A percentile compares a stretch with the other conserved stretches of the same genome.
phyloP scores from a whole-genome alignment of 2,113 vertebrate genomes.

The human (Homo sapiens) region DNA sequence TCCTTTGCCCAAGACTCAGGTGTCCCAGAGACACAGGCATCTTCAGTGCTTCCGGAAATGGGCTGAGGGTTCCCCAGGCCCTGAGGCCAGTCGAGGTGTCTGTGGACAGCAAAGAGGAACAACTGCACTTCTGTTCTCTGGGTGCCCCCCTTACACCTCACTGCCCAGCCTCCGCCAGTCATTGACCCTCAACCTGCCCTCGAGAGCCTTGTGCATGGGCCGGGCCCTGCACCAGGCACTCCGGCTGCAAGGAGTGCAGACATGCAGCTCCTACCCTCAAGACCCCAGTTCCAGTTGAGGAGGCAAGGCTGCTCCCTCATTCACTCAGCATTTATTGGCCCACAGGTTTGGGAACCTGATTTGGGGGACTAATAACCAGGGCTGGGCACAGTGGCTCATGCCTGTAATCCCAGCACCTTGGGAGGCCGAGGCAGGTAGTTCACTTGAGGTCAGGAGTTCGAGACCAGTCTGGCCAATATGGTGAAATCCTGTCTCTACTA shows the following conservation, averaged over 20 bases:
- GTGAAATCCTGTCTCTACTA: no score
- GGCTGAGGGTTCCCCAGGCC: not conserved
- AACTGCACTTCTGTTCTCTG: not conserved
- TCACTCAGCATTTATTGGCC: not conserved
- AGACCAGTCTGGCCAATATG: no score
- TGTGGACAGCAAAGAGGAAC: not conserved
- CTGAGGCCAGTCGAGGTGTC: not conserved
- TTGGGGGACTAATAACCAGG: no score
- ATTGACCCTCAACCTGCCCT: accelerated
- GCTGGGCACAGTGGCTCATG: no score
- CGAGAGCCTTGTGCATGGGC: no score
- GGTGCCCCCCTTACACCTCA: not conserved
- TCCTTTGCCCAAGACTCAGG: not conserved
- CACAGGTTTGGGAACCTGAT: not conserved
- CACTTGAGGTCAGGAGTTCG: no score
- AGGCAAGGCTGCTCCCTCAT: not conserved
- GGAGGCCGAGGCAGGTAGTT: no score
- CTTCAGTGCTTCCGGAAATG: accelerated
- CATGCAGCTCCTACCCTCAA: no score
- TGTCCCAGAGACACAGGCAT: accelerated
- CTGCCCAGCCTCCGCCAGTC: no score
- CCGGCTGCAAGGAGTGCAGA: accelerated
- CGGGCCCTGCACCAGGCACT: not conserved
- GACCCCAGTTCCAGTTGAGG: accelerated
- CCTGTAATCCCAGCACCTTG: no score